Base-by-base conservation (phyloP, 2,113 vertebrate genomes). In the Megaceryle torquata region DNA sequence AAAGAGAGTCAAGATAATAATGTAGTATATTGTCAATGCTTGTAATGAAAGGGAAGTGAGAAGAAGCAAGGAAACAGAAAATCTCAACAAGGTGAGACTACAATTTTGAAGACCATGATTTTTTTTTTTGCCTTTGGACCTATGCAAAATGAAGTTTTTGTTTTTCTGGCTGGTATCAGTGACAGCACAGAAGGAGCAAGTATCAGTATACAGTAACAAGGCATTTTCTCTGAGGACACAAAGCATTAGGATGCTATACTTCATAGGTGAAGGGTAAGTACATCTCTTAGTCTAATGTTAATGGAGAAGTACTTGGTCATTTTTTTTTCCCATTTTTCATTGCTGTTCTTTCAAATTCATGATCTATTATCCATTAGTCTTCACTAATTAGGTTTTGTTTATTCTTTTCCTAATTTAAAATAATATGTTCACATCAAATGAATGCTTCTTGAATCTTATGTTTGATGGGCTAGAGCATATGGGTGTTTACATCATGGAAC, bases 381-480 rank as follows among this genome's bases (percentile, higher is more conserved):
- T 76, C 35, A 53, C 3, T 33, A 35, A 65, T n/a, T 43, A 53
- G 6, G 1, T 44, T 48, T 71, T 70, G 5, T 8, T 57, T 53
- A 29, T 63, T 61, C 24, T 57, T 78, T 54, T 24, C 53, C 14
- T 53, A 33, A 24, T 4, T 74, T 60, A 68, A 79, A 86, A 41
- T 57, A 57, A 35, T 1, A 0, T 10, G 2, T 64, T 83, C 13
- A n/a, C 3, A n/a, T 22, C 14, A 74, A 48, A 78, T 8, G 2
- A 60, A 56, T 41, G 8, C 6, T 56, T 72, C n/a, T 43, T 39
- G 15, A 57, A 3, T 81, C 24, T 33, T 70, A 20, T 8, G 3
- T 39, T 59, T 82, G 2, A 54, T 82, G 54, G 20, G 37, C 24
- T 67, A 37, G 31, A 75, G 5, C 6, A 12, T 24, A 46, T 13